phyloP scores from a whole-genome alignment of 1,140 invertebrate genomes.

The Monomorium pharaonis region DNA sequence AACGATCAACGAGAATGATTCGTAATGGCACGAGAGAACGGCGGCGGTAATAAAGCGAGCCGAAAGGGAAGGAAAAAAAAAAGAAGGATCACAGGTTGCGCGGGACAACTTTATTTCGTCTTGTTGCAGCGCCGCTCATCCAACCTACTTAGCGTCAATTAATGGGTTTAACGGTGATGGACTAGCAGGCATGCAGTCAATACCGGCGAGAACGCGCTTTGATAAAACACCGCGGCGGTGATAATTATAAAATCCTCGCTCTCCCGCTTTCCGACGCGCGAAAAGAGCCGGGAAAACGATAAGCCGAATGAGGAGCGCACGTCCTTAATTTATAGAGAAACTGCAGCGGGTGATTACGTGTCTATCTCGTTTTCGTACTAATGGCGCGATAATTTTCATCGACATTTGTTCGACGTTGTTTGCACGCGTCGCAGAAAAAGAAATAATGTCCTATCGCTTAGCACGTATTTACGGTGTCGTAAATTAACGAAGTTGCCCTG shows the following conservation, averaged over 20 bases:
- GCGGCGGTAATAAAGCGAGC: neutral
- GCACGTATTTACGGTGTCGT: neutral
- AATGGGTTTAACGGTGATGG: constrained; percentile 43
- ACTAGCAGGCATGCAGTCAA: constrained; percentile 13
- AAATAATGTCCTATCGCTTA: neutral
- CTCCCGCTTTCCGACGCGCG: neutral
- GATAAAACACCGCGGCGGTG: constrained; percentile 36
- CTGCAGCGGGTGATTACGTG: neutral
- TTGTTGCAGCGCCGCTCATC: constrained; percentile 3
- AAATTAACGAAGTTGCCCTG: neutral
- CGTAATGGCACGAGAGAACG: constrained; percentile 13
- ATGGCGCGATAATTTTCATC: neutral
- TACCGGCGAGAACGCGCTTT: constrained; percentile 46
- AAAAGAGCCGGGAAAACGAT: constrained; percentile 14
- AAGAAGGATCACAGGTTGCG: neutral
- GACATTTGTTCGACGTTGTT: neutral
- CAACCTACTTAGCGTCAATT: constrained; percentile 52
- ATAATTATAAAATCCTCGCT: constrained; percentile 45
- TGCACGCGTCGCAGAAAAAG: neutral
- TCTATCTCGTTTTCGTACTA: neutral
- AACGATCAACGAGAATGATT: constrained; percentile 39
- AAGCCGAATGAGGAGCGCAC: neutral
- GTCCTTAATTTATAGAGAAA: constrained; percentile 14
- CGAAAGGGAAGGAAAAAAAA: neutral
- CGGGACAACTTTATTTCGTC: constrained; percentile 30